These are phyloP conservation scores for Zygogramma bicolorata DNA, from an alignment of 2,888 invertebrate genomes.

Conservation along the genomic window DNA sequence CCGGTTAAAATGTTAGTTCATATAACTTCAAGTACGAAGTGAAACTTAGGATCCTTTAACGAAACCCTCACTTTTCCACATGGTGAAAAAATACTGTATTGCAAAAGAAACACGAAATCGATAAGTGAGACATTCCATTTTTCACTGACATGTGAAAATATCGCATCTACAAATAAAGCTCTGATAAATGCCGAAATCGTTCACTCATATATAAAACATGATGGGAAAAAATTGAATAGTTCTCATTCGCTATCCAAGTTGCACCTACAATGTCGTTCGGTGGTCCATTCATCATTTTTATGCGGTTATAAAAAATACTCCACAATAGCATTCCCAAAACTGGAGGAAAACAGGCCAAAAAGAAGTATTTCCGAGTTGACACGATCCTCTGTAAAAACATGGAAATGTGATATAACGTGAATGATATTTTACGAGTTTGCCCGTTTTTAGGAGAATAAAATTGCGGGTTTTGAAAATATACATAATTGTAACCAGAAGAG, in stretches of 20 bases:
- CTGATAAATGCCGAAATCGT: not conserved
- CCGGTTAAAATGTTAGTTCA: too few species aligned
- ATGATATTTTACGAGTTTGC: not conserved
- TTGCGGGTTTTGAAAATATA: not conserved
- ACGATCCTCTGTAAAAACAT: not conserved
- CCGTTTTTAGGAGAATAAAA: not conserved
- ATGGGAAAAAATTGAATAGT: slow-evolving; percentile 1
- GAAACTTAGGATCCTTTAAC: too few species aligned
- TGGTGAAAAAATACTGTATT: too few species aligned
- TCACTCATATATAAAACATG: slow-evolving; percentile 7
- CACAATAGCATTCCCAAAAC: not conserved
- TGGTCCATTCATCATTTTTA: slow-evolving; percentile 5
- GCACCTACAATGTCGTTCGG: slow-evolving; percentile 4
- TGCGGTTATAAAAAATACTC: not conserved
- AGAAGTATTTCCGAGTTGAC: slow-evolving; percentile 2
- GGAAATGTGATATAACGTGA: not conserved
- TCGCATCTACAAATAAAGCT: not conserved
- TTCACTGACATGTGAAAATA: not conserved
- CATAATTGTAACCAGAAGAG: too few species aligned
- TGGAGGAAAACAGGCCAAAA: not conserved
- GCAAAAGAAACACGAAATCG: not conserved
- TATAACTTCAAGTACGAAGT: too few species aligned
- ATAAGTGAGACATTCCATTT: not conserved
- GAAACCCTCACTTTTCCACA: too few species aligned
- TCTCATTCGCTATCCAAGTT: not conserved